These are phyloP conservation scores for Hoplodrina ambigua DNA, from an alignment of 2,888 invertebrate genomes.

Conservation along the genomic window DNA sequence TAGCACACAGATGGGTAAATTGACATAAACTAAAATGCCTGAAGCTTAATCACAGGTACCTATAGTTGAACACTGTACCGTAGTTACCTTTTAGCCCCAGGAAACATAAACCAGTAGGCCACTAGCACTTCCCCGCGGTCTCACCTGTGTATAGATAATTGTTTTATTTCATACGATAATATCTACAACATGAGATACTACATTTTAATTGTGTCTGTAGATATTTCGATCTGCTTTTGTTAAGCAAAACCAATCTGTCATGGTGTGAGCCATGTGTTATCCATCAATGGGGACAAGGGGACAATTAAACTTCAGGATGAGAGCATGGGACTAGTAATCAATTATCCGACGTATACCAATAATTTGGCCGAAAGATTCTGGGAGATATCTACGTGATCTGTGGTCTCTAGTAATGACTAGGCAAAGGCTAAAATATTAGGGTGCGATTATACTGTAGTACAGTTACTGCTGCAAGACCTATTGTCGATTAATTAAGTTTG, in stretches of 20 bases:
- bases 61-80: no score
- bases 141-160: neutral
- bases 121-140: no score
- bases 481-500: no score
- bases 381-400: constrained; percentile 34
- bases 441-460: neutral
- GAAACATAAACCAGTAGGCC: no score
- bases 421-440: constrained; percentile 8
- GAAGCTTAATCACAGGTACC: no score
- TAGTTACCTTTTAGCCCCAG: no score
- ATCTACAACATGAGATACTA: neutral
- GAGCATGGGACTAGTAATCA: constrained; percentile 58
- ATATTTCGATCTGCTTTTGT: constrained; percentile 27
- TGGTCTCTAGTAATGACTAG: constrained; percentile 1
- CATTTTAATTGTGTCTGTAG: constrained; percentile 17
- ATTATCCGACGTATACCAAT: constrained; percentile 53
- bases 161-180: neutral
- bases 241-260: constrained; percentile 57
- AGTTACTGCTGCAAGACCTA: no score
- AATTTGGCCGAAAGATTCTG: constrained; percentile 22
- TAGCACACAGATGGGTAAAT: neutral
- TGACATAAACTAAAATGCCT: no score
- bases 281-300: constrained; percentile 52
- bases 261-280: constrained; percentile 56
- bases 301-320: constrained; percentile 56